Base-by-base conservation (phyloP, 2,888 invertebrate species). In the Lasioglossum vierecki region DNA sequence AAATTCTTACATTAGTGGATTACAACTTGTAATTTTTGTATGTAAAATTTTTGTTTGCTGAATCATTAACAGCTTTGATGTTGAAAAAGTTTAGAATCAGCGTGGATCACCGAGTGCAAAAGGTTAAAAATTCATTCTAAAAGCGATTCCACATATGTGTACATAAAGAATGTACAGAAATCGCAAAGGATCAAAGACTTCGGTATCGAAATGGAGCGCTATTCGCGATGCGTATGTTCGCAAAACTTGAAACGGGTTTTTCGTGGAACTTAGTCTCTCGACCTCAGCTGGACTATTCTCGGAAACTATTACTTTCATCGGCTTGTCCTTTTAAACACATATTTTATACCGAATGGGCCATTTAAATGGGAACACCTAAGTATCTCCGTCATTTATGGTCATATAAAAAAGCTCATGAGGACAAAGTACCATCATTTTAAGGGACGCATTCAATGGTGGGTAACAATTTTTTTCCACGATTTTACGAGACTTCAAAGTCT, bases 381-480 rank as follows among this genome's bases (percentile, higher is more conserved):
- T 63, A 63, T 63, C 63, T 63, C 30, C 63, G 30, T 63, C 63
- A 30, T 63, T 63, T 63, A 63, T 63, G 63, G 63, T 30, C 30
- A 1, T 30, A 63, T 30, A 63, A 63, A 63, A 63, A 63, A 15
- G 30, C 30, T 63, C 30, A 39, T 63, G 63, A 30, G 63, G 15
- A 63, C 63, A 63, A 30, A 63, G 30, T 63, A 30, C 63, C 63
- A 30, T 8, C 6, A 63, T 63, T 63, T 63, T 63, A 63, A 30
- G 63, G 30, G 63, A 63, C 30, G 15, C 63, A 30, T 15, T 6
- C 15, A 30, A 63, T 30, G 26, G 15, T 15, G 63, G 6, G 15
- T 13, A 63, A 63, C 57, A n/a, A n/a, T n/a, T n/a, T 53, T 49
- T 53, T 57, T n/a, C n/a, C 57, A 57, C 22, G n/a, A 57, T 57